Evolutionary conservation across 2,888 invertebrate genomes (phyloP).

Genomic region (Microchrysa polita): DNA sequence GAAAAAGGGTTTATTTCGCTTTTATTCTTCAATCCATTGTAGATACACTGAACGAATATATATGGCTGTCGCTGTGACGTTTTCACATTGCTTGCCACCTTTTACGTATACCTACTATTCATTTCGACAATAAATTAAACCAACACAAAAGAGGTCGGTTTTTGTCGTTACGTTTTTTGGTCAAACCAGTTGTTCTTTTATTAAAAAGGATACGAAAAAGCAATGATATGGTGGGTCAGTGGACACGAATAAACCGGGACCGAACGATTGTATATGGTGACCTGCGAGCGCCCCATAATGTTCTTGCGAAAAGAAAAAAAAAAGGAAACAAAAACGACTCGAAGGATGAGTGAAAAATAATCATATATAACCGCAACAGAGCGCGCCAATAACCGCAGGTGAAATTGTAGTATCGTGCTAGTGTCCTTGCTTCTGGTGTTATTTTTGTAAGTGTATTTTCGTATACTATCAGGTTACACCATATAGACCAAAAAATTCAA

Average conservation of each 20-base stretch:
- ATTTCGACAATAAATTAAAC: slow-evolving; percentile 42
- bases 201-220: slow-evolving; percentile 4
- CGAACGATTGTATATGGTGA: neutral
- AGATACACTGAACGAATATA: neutral
- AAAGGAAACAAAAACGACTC: neutral
- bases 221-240: slow-evolving; percentile 2
- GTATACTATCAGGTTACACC: slow-evolving; percentile 38
- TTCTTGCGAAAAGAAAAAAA: neutral
- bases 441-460: neutral
- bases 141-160: slow-evolving; percentile 40
- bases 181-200: slow-evolving; percentile 35
- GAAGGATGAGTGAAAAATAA: neutral
- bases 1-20: slow-evolving; percentile 39
- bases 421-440: neutral
- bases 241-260: slow-evolving; percentile 9
- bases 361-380: neutral
- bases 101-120: slow-evolving; percentile 41
- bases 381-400: neutral
- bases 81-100: slow-evolving; percentile 35
- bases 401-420: slow-evolving; percentile 21
- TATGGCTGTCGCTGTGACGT: neutral
- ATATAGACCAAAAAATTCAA: slow-evolving; percentile 42
- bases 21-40: slow-evolving; percentile 32
- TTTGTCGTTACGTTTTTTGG: slow-evolving; percentile 7
- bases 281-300: slow-evolving; percentile 8